phyloP scores from a whole-genome alignment of 2,113 vertebrate species.

The Ptilorrhoa leucosticta region DNA sequence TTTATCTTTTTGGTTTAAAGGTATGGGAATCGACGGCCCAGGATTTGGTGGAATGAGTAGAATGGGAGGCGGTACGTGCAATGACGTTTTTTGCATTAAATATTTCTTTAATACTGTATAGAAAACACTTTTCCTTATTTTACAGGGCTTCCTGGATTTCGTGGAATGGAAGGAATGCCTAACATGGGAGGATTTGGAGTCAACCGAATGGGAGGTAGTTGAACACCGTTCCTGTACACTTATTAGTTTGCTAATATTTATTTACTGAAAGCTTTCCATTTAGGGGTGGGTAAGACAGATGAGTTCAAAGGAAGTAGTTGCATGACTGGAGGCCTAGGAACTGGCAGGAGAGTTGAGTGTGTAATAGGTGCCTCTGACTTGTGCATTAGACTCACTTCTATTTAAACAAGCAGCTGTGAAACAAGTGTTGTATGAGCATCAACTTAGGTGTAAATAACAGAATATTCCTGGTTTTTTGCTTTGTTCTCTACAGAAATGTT shows the following conservation, averaged over 20 bases:
- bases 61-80: conserved; percentile 84
- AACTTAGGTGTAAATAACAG: not conserved
- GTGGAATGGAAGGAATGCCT: conserved; percentile 89
- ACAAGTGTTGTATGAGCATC: not conserved
- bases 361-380: not conserved
- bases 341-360: conserved; percentile 5
- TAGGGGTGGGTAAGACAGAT: conserved; percentile 14
- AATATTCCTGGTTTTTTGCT: not conserved
- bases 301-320: conserved; percentile 42
- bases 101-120: not conserved
- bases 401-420: not conserved
- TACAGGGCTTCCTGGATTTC: conserved; percentile 85
- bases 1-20: conserved; percentile 67
- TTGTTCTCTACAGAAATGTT: conserved; percentile 78
- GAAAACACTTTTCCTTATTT: conserved; percentile 47
- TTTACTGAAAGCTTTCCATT: not conserved
- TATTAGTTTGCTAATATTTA: not conserved
- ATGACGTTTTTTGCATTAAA: not conserved
- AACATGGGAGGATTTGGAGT: conserved; percentile 90
- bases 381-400: not conserved
- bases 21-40: conserved; percentile 89
- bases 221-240: not conserved
- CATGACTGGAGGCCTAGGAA: not conserved
- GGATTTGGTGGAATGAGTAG: conserved; percentile 90
- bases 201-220: conserved; percentile 89